Percentiles rank a stretch among this genome's conserved stretches.
phyloP scores from a whole-genome alignment of 2,888 invertebrate species.

The Heliconius erato region DNA sequence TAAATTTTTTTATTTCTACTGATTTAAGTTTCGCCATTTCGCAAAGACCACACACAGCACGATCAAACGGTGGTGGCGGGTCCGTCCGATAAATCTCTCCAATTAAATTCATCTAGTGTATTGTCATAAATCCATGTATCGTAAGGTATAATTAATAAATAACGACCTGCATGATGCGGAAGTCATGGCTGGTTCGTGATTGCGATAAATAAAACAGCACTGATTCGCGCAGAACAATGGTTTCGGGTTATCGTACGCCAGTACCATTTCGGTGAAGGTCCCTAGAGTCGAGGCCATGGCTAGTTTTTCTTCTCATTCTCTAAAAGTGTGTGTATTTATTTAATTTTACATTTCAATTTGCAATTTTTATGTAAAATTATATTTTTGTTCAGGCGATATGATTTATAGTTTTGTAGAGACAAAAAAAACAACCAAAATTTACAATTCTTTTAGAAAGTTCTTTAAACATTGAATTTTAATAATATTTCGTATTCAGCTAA shows the following conservation, averaged over 20 bases:
- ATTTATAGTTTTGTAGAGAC: not conserved
- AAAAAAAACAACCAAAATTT: not conserved
- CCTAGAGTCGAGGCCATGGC: constrained; percentile 73
- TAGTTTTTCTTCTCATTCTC: constrained; percentile 44
- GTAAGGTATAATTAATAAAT: constrained; percentile 75
- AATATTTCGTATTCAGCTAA: constrained; percentile 13
- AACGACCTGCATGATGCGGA: constrained; percentile 79
- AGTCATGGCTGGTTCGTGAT: constrained; percentile 77
- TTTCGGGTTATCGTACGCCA: constrained; percentile 76
- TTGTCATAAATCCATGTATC: constrained; percentile 67
- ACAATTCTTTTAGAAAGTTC: constrained; percentile 10
- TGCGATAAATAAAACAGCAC: constrained; percentile 77
- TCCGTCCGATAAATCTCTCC: constrained; percentile 36
- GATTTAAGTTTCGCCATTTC: not conserved
- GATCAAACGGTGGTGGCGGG: not conserved
- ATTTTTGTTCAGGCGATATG: not conserved
- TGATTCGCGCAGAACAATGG: constrained; percentile 79
- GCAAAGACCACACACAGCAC: constrained; percentile 19
- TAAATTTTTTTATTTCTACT: not conserved
- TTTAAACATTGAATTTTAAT: constrained; percentile 28
- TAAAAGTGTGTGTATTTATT: not conserved
- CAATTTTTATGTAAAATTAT: not conserved
- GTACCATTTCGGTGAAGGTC: constrained; percentile 84
- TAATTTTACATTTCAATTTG: not conserved
- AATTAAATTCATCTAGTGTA: constrained; percentile 48